Conservation (phyloP, 2,113 vertebrate species). For the Rostratula benghalensis region DNA sequence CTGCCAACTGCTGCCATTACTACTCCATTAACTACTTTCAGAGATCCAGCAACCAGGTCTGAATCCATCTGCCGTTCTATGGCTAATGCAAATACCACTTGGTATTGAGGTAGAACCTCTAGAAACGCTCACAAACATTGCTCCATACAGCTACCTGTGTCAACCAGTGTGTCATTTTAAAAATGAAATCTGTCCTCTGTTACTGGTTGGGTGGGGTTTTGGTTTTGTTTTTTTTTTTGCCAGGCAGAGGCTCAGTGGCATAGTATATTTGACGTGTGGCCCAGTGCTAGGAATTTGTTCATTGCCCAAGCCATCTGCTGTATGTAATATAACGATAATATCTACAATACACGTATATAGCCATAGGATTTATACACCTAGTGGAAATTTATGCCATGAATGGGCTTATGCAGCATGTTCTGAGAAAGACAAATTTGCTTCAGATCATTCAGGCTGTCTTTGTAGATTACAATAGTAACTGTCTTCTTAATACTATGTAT, state of each 20-base stretch:
- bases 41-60: background rate
- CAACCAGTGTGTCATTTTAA: background rate
- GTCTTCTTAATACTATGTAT: background rate
- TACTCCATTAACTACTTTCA: background rate
- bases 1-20: background rate
- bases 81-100: background rate
- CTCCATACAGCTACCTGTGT: background rate
- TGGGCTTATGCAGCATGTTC: background rate
- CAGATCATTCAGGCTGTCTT: conserved; percentile 2
- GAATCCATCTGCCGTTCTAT: background rate
- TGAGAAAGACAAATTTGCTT: background rate
- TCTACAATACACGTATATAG: background rate
- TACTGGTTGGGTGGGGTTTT: background rate
- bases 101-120: background rate
- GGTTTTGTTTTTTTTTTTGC: background rate
- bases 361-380: background rate
- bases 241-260: background rate
- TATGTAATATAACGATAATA: background rate
- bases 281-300: background rate
- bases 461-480: background rate
- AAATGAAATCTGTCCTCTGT: background rate
- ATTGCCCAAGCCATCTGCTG: background rate
- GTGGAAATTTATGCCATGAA: background rate
- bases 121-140: background rate
- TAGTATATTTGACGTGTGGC: background rate